Conservation (phyloP, 2,888 invertebrate species). For the Lithophane socia region DNA sequence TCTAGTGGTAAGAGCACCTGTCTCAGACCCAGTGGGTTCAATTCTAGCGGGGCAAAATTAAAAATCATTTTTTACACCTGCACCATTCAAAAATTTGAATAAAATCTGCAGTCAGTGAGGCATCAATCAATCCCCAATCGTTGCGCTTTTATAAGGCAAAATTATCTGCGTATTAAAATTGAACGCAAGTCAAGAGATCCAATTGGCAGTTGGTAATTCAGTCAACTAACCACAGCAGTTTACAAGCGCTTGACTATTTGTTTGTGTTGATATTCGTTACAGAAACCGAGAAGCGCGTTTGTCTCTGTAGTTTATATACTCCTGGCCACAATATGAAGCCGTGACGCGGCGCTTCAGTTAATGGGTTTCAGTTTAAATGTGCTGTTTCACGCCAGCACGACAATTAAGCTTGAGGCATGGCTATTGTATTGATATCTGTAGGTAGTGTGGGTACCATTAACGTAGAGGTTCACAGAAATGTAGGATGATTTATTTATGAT, state of each 20-base stretch:
- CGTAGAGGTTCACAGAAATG: neutral
- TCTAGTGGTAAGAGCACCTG: too few relatives aligned
- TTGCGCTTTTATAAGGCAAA: neutral
- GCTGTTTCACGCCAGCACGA: slow-evolving; percentile 58
- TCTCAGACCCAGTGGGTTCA: too few relatives aligned
- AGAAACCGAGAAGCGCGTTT: neutral
- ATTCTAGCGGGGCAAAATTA: too few relatives aligned
- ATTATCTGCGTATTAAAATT: neutral
- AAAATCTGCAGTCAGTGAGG: too few relatives aligned
- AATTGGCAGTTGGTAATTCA: neutral
- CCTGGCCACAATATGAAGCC: slow-evolving; percentile 49
- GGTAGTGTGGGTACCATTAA: neutral
- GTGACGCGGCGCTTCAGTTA: slow-evolving; percentile 64
- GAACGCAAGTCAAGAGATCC: neutral
- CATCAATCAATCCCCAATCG: neutral
- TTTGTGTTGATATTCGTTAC: neutral
- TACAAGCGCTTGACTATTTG: neutral
- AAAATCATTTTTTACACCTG: neutral
- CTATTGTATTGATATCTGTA: slow-evolving; percentile 27
- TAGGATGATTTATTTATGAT: slow-evolving; percentile 9
- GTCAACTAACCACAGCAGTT: neutral
- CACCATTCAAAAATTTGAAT: too few relatives aligned
- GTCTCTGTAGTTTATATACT: slow-evolving; percentile 33
- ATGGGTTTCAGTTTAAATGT: slow-evolving; percentile 65
- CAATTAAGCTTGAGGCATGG: slow-evolving; percentile 46